Evolutionary conservation across 2,113 vertebrate species (phyloP).

Genomic region (Cinclus cinclus): DNA sequence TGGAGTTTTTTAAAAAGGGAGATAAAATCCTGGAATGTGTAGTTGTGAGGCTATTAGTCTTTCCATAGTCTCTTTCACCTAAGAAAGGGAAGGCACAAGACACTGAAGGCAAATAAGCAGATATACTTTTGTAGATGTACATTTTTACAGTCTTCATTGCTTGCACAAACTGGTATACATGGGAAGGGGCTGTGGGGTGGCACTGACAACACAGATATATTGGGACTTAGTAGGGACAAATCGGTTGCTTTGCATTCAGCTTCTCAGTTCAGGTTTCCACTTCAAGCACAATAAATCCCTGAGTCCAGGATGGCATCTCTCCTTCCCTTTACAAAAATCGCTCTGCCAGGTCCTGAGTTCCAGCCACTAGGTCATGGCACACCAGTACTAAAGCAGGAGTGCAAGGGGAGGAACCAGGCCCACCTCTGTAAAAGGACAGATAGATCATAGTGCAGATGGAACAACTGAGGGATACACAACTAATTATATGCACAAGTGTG

Average conservation of each 20-base stretch:
- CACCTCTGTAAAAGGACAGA: neutral
- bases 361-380: neutral
- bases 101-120: neutral
- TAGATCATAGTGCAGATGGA: conserved; percentile 1
- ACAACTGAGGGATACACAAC: conserved; percentile 5
- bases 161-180: neutral
- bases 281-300: neutral
- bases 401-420: neutral
- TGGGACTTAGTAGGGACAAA: neutral
- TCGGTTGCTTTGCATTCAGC: neutral
- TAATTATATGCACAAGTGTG: conserved; percentile 57
- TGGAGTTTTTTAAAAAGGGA: neutral
- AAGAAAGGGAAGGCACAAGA: neutral
- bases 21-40: neutral
- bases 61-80: neutral
- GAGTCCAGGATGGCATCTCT: neutral
- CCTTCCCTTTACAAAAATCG: neutral
- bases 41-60: neutral
- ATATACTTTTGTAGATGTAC: neutral
- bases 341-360: neutral
- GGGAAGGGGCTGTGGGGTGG: neutral
- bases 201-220: neutral
- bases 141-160: neutral
- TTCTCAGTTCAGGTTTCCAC: neutral
- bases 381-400: neutral